These are phyloP conservation scores for Hypocryptadius cinnamomeus DNA, from an alignment of 2,113 vertebrate genomes.

Conservation along the genomic window DNA sequence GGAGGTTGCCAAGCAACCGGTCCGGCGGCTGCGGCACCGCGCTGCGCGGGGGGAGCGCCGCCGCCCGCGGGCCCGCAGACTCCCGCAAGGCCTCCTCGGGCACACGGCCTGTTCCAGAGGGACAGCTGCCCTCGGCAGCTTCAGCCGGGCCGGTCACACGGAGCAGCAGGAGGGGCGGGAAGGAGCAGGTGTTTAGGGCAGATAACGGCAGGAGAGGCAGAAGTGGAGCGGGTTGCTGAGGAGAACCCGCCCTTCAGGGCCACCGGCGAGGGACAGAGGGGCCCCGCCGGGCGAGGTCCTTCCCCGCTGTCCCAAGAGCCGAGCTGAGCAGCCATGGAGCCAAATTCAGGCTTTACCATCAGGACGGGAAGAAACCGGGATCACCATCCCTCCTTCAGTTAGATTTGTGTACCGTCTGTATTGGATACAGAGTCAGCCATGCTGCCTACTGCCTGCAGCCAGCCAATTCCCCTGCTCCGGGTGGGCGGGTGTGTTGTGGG, in stretches of 20 bases:
- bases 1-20: conserved; percentile 57
- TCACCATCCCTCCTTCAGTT: neutral
- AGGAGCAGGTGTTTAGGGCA: neutral
- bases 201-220: neutral
- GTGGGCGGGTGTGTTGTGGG: neutral
- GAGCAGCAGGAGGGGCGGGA: neutral
- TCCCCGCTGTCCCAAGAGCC: neutral
- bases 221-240: neutral
- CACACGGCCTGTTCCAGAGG: neutral
- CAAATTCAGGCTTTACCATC: neutral
- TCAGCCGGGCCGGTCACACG: neutral
- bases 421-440: neutral
- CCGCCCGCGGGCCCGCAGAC: neutral
- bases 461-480: neutral
- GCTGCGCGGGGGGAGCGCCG: neutral
- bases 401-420: neutral
- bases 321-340: neutral
- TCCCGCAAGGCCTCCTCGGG: neutral
- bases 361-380: neutral
- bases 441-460: neutral
- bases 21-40: conserved; percentile 46
- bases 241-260: neutral
- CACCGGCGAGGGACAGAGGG: neutral
- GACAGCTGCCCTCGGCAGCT: neutral
- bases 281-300: too few species aligned